Base-by-base conservation (phyloP, 2,113 vertebrate species). In the Meleagris gallopavo region DNA sequence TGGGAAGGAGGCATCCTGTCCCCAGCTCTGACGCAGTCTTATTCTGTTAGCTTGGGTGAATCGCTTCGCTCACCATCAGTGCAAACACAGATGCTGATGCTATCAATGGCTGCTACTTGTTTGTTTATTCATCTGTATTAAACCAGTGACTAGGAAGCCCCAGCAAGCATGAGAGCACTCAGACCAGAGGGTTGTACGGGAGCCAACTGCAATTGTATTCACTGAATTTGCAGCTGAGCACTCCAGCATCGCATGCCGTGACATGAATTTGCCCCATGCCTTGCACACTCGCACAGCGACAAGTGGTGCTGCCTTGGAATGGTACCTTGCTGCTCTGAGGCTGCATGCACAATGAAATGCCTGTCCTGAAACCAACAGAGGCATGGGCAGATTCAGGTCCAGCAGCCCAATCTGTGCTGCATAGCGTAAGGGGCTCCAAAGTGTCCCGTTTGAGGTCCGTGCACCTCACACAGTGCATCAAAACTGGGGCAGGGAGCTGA, bases 391-490 rank as follows among this genome's bases (percentile, higher is more conserved):
- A 5, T 29, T 13, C n/a, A 10, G 20, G 17, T 10, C 60, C 2
- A 2, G 25, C 41, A 66, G 14, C 40, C 41, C 1, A 1, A 9
- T 3, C 16, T 30, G 14, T 20, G 7, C 19, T 83, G 41, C 20
- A 38, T 46, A 27, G 24, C 1, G 0, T 19, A 46, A 76, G 19
- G 13, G 17, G 52, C 22, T 88, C n/a, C 3, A 8, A 40, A n/a
- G 43, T 54, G 62, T 20, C 65, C 27, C 22, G 1, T 32, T 10
- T 5, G 24, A 60, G 70, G 57, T 66, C 2, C 1, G 0, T 0
- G 14, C 45, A 41, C 11, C 21, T 41, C 2, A 0, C 8, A 0
- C 4, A 0, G 0, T 9, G 34, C 11, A 2, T 15, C 64, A 48
- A 17, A 70, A n/a, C 11, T 0, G 29, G 19, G 41, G 15, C 50